Base-by-base conservation (phyloP, 2,888 invertebrate genomes). In the Saturnia pavonia region DNA sequence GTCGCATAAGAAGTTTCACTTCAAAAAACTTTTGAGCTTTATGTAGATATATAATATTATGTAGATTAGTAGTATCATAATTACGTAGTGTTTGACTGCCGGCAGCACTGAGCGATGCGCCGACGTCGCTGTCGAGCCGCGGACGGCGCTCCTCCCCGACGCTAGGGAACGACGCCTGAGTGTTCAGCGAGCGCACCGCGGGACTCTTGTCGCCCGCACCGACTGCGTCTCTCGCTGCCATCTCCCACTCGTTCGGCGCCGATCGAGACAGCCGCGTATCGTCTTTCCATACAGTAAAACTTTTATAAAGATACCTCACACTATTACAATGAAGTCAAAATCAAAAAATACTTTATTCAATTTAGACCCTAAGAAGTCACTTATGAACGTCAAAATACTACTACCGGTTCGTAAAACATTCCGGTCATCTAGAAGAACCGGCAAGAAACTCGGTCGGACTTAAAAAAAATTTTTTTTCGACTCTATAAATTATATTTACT, bases 71-170 rank as follows among this genome's bases (percentile, higher is more conserved):
- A 25, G 12, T 12, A 27, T 60, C 2, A 67, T 45, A 78, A 77
- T 77, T 67, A 94, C 94, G 77, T 66, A 92, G 76, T 0, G 92
- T 94, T 77, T 93, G 92, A 74, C 94, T 94, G 74, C 91, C 92
- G 65, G 93, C 94, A 54, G 94, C 94, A 74, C 94, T 94, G 70
- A 94, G 88, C 67, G 89, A 88, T 1, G 94, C 88, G 0, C 94
- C 94, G 27, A 94, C 92, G 81, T 94, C 94, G 80, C 94, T 94
- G 84, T 94, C 93, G 65, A 94, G 86, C 1, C 94, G 85, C 67
- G 86, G 83, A 4, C 93, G 84, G 69, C 76, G 74, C 67, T 81
- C 79, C 72, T 83, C 83, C 25, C 72, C 72, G 72, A 86, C 72
- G 75, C 77, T 85, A 60, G 78, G 75, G 80, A 88, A 89, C 12